Conservation (phyloP, 92 coral and sea anemone species). For the Bergia sp. region DNA sequence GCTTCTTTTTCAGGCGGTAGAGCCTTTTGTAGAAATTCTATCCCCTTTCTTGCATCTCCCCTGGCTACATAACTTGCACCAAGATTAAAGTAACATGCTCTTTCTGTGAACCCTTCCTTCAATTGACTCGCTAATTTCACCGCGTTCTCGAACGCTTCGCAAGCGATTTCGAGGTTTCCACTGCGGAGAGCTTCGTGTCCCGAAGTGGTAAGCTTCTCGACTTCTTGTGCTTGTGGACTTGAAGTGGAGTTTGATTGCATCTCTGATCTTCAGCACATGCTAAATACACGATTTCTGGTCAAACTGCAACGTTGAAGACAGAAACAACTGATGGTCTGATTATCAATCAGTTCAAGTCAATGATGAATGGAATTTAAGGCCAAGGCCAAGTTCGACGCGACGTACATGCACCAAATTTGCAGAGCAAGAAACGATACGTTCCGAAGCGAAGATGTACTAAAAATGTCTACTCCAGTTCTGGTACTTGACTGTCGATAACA, state of each 20-base stretch:
- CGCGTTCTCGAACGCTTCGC: constrained; percentile 84
- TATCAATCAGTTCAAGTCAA: background rate
- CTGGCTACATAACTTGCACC: constrained; percentile 97
- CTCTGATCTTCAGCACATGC: background rate
- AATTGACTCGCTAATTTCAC: constrained; percentile 67
- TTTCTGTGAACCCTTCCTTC: constrained; percentile 85
- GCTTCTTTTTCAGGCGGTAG: constrained; percentile 85
- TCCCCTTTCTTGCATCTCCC: constrained; percentile 84
- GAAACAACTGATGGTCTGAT: background rate
- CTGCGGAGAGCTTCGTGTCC: constrained; percentile 83
- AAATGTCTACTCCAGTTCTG: background rate
- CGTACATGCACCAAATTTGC: no score
- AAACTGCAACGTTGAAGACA: background rate
- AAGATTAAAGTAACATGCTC: constrained; percentile 95
- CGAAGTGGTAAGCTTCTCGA: constrained; percentile 78
- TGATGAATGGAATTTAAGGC: background rate
- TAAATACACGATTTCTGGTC: background rate
- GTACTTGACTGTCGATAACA: no score
- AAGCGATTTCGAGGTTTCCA: constrained; percentile 81
- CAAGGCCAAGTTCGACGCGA: no score
- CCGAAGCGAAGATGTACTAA: no score
- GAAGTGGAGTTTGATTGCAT: constrained; percentile 12
- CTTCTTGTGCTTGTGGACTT: constrained; percentile 48
- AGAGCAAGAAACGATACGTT: no score
- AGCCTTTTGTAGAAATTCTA: constrained; percentile 82